Conservation (phyloP, 2,113 vertebrate genomes). For the Trogon melanurus region DNA sequence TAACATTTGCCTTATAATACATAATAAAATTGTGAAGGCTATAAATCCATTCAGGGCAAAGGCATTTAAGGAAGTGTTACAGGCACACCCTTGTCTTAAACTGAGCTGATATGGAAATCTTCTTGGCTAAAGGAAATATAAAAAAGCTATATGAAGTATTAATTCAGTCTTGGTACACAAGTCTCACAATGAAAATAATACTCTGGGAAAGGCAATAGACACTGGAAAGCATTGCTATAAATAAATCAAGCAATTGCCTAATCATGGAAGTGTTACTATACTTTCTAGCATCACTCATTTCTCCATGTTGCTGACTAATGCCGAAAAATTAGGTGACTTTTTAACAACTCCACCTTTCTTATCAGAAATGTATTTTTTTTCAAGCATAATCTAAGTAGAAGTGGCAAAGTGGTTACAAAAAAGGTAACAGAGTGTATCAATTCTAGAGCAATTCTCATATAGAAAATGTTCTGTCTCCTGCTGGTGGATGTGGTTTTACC, state of each 20-base stretch:
- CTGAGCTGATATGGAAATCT: not conserved
- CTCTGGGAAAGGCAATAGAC: not conserved
- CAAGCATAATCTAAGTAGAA: not conserved
- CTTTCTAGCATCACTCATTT: not conserved
- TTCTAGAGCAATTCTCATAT: not conserved
- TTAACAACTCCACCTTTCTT: not conserved
- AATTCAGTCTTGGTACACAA: not conserved
- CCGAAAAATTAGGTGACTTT: not conserved
- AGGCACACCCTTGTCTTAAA: not conserved
- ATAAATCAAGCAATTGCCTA: not conserved
- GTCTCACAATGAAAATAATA: not conserved
- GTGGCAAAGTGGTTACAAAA: not conserved
- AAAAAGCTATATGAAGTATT: not conserved
- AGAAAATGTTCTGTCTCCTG: not conserved
- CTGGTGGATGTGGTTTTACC: not conserved
- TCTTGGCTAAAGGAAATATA: not conserved
- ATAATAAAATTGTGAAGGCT: not conserved
- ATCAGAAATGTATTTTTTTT: not conserved
- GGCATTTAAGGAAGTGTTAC: not conserved
- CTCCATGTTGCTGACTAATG: not conserved
- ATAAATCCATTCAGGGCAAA: not conserved
- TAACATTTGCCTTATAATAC: not conserved
- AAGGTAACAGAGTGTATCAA: not conserved
- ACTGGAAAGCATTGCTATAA: not conserved
- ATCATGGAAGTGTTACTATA: not conserved